Evolutionary conservation across 35 echinoderm and acorn worm genomes (phyloP).

Genomic region (Lytechinus variegatus): DNA sequence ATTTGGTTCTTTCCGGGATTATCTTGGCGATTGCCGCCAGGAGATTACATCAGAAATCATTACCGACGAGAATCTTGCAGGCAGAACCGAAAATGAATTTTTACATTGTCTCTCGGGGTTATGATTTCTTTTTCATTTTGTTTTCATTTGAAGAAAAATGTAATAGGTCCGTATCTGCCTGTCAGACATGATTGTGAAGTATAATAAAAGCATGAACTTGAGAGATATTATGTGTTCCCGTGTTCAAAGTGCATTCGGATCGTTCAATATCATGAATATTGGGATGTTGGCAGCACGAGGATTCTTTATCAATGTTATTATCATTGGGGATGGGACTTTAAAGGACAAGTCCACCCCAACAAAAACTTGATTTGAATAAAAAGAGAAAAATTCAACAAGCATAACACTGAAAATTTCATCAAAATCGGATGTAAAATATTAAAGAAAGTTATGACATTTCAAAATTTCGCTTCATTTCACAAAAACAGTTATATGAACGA

Average conservation of each 20-base stretch:
- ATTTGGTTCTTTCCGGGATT: background rate
- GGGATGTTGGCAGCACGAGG: background rate
- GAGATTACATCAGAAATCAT: slow-evolving; percentile 4
- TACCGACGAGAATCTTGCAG: background rate
- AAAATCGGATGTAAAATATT: too few relatives aligned
- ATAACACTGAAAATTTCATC: too few relatives aligned
- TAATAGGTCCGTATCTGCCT: background rate
- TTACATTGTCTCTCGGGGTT: background rate
- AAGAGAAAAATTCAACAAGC: too few relatives aligned
- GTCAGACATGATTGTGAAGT: background rate
- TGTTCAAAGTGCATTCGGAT: slow-evolving; percentile 1
- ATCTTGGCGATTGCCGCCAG: background rate
- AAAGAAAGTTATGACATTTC: too few relatives aligned
- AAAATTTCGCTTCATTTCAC: too few relatives aligned
- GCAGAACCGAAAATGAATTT: background rate
- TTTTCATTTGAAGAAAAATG: background rate
- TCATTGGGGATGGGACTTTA: background rate
- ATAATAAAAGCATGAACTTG: background rate
- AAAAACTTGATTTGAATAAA: too few relatives aligned
- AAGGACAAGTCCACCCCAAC: too few relatives aligned
- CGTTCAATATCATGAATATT: slow-evolving; percentile 5
- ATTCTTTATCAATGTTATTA: background rate
- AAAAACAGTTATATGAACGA: too few relatives aligned
- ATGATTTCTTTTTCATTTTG: background rate
- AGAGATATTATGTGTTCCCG: background rate